These are phyloP conservation scores for Gobiocypris rarus DNA, from an alignment of 2,113 vertebrate genomes.

Conservation along the genomic window DNA sequence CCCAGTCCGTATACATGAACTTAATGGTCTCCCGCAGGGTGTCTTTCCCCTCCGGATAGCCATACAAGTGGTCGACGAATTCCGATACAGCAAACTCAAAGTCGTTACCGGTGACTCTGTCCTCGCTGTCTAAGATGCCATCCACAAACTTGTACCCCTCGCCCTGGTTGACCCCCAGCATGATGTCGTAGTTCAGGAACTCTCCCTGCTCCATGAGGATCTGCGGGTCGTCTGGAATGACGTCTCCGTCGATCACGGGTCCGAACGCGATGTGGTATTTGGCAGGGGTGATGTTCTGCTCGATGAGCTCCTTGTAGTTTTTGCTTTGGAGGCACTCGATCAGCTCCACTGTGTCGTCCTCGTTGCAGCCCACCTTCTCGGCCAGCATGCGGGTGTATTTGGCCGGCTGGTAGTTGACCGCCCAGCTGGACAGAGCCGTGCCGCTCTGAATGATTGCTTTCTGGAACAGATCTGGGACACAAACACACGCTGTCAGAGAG, in stretches of 20 bases:
- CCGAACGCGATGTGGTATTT: slow-evolving; percentile 98
- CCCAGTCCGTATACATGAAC: slow-evolving; percentile 99
- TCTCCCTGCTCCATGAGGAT: slow-evolving; percentile 99
- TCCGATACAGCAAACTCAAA: slow-evolving; percentile 95
- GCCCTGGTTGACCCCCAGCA: slow-evolving; percentile 96
- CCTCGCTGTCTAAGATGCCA: slow-evolving; percentile 90
- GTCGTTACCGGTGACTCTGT: slow-evolving; percentile 88
- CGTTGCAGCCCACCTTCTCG: slow-evolving; percentile 92
- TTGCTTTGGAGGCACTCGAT: slow-evolving; percentile 91
- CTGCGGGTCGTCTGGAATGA: slow-evolving; percentile 97
- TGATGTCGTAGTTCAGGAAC: slow-evolving; percentile 98
- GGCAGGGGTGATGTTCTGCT: slow-evolving; percentile 88
- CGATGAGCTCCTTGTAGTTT: slow-evolving; percentile 90
- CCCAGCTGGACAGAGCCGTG: slow-evolving; percentile 97
- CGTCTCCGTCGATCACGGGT: slow-evolving; percentile 96
- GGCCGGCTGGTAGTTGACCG: slow-evolving; percentile 97
- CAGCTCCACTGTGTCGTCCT: slow-evolving; percentile 89
- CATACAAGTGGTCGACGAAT: slow-evolving; percentile 95
- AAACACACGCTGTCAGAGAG: neutral
- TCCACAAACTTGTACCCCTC: slow-evolving; percentile 95
- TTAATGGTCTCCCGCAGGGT: slow-evolving; percentile 93
- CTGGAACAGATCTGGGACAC: slow-evolving; percentile 90
- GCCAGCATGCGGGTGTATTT: slow-evolving; percentile 92
- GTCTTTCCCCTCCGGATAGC: slow-evolving; percentile 91
- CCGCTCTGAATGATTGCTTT: slow-evolving; percentile 99